Base-by-base conservation (phyloP, 2,888 invertebrate genomes). In the Aromia moschata region DNA sequence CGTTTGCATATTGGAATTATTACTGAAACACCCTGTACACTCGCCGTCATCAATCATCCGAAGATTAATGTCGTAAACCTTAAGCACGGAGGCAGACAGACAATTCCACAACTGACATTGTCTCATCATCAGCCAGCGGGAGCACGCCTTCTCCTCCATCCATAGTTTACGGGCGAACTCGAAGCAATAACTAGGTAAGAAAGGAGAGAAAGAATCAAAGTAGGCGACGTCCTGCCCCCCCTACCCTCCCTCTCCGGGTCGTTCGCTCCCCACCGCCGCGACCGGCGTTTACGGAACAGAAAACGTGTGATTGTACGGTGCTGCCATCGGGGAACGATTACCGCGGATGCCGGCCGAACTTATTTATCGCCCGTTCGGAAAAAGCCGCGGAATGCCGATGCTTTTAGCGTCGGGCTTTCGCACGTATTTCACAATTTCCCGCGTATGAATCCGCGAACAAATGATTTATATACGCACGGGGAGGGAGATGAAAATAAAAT, bases 61-160 rank as follows among this genome's bases (percentile, higher is more conserved):
- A 71, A 75, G 75, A 77, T 75, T 75, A 77, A 76, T 76, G 76
- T 71, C 7, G 4, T 67, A 62, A 70, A 74, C 74, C 71, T 75
- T 70, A 63, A 67, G 67, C 69, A 68, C 67, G 58, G 65, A 69
- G 69, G 25, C 25, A 25, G 25, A 25, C 7, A 25, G 25, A 68
- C 68, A 67, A 69, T 65, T 25, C 67, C 70, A 60, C 67, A 67
- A 68, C 71, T 71, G 72, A 74, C 74, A 70, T 68, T 70, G 71
- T 73, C 69, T 67, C 65, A 70, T 70, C 70, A 73, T 66, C 64
- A 64, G 68, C 60, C n/a, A n/a, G n/a, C n/a, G 65, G 65, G 64
- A 68, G 62, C 70, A 62, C 70, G 49, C 20, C 49, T 14, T 38
- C 52, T 20, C 15, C 33, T 52, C 52, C 15, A 40, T 52, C 41